phyloP scores from a whole-genome alignment of 2,888 invertebrate species.

The Plebejus argus region DNA sequence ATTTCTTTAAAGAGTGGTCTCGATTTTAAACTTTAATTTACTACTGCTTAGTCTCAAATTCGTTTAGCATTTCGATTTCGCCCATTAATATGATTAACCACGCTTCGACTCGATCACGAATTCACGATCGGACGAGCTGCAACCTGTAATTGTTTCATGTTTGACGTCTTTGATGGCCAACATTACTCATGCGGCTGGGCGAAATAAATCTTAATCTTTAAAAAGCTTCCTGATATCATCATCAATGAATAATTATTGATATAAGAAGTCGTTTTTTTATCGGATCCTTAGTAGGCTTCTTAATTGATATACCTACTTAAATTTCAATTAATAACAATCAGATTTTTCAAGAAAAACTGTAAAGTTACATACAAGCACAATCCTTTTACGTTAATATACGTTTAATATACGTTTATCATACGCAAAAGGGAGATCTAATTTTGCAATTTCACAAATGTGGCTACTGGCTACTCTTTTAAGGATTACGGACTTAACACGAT shows the following conservation, averaged over 20 bases:
- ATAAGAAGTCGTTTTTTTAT: not conserved
- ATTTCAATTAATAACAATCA: not conserved
- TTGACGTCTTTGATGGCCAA: constrained; percentile 6
- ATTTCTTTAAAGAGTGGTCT: not conserved
- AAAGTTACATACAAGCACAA: no score
- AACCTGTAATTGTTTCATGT: constrained; percentile 6
- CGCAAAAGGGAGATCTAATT: no score
- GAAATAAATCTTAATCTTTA: constrained; percentile 12
- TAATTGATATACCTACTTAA: not conserved
- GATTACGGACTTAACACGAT: no score
- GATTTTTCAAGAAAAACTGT: not conserved
- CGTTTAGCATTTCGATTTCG: constrained; percentile 51
- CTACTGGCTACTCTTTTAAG: no score
- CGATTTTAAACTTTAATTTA: constrained; percentile 43
- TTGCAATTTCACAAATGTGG: no score
- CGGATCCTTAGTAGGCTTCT: not conserved
- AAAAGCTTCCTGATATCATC: not conserved
- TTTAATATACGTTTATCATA: not conserved
- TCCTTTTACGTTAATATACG: no score
- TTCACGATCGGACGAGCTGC: constrained; percentile 12
- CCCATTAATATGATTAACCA: constrained; percentile 64
- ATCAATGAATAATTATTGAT: not conserved
- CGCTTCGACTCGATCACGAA: constrained; percentile 57
- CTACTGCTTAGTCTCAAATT: constrained; percentile 45
- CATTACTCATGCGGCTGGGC: constrained; percentile 5